Percentiles rank a stretch among this genome's conserved stretches.
Conservation (phyloP, 1,140 invertebrate species). For the Panagrolaimus sp. region DNA sequence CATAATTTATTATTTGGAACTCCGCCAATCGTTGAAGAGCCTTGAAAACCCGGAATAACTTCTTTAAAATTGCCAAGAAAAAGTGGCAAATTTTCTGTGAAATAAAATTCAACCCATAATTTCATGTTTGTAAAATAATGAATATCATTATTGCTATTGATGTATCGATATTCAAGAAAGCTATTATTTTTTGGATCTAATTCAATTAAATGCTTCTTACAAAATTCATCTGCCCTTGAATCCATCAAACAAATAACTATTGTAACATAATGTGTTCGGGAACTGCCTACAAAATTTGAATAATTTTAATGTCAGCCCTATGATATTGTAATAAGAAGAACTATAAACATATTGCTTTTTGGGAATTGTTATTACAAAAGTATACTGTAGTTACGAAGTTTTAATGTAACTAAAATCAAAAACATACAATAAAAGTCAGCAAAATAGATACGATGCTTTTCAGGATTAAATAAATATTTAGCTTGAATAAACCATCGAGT, state of each 20-base stretch:
- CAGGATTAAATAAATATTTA: background rate
- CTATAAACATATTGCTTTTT: too few species aligned
- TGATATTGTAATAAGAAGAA: too few species aligned
- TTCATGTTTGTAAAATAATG: background rate
- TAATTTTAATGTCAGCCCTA: background rate
- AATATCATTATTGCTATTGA: background rate
- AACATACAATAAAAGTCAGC: conserved; percentile 11
- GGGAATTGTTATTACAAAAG: too few species aligned
- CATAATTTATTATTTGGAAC: background rate
- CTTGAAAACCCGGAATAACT: background rate
- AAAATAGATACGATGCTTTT: background rate
- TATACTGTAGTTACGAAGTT: too few species aligned
- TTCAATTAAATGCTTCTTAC: background rate
- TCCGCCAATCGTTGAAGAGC: background rate
- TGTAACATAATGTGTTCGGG: background rate
- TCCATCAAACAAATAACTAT: background rate
- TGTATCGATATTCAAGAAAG: background rate
- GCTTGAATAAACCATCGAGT: background rate
- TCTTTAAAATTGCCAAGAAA: background rate
- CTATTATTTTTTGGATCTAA: conserved; percentile 3
- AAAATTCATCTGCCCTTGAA: background rate
- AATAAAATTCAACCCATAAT: conserved; percentile 12
- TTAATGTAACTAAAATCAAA: background rate
- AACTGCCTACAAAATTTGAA: background rate
- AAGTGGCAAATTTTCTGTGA: conserved; percentile 3